These are phyloP conservation scores for Callosobruchus maculatus DNA, from an alignment of 2,888 invertebrate genomes.

Conservation along the genomic window DNA sequence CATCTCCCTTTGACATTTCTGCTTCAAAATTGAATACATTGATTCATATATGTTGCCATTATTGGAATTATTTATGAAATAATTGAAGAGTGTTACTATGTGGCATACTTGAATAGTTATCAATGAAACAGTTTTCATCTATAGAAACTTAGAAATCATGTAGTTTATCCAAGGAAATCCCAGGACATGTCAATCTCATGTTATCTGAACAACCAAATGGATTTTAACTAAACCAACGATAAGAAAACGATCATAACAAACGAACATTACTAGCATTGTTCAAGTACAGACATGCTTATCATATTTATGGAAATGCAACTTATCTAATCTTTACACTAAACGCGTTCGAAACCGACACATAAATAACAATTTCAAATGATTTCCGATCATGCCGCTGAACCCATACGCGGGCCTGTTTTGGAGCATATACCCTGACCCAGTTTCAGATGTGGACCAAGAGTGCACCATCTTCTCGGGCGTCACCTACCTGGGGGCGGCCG, in stretches of 20 bases:
- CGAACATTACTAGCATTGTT: background rate
- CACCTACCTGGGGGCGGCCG: constrained; percentile 87
- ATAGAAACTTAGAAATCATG: too few relatives aligned
- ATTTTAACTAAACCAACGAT: background rate
- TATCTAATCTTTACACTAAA: background rate
- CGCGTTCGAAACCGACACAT: background rate
- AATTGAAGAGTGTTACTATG: too few relatives aligned
- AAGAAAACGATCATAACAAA: background rate
- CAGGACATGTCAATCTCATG: background rate
- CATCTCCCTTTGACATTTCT: too few relatives aligned
- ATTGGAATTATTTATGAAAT: too few relatives aligned
- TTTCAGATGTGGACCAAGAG: constrained; percentile 82
- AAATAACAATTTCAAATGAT: background rate
- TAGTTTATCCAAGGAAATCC: too few relatives aligned
- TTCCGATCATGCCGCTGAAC: background rate
- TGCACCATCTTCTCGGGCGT: constrained; percentile 91
- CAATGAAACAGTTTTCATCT: too few relatives aligned
- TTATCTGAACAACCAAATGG: background rate
- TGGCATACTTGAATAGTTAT: too few relatives aligned
- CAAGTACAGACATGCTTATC: background rate
- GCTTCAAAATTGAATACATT: too few relatives aligned
- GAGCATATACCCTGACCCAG: constrained; percentile 39
- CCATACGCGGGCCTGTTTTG: background rate
- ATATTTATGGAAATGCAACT: background rate
- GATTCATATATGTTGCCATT: too few relatives aligned